Base-by-base conservation (phyloP, 2,888 invertebrate genomes). In the Drosophila seclusa region DNA sequence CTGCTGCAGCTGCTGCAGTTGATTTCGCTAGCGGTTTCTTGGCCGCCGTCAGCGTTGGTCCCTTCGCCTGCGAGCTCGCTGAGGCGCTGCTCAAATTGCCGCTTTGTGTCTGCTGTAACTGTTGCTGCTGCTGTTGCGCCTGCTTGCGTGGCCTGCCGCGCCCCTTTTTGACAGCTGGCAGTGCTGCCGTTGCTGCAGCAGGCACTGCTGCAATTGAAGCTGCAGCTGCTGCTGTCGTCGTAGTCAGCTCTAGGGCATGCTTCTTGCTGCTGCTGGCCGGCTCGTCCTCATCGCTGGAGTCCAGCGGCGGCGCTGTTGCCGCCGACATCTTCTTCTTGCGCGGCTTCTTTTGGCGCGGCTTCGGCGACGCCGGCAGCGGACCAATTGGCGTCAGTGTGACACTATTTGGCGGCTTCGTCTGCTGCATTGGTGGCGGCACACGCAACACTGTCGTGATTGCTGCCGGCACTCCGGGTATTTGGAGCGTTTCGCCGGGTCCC, bases 131-230 rank as follows among this genome's bases (percentile, higher is more conserved):
- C 45, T 66, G 69, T 4, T 86, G 81, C 10, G 83, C 76, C 21
- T 87, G 90, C 77, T 94, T 94, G n/a, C 94, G 91, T 24, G 94
- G 94, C 60, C 93, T 91, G 36, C 94, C 94, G 31, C 93, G 93
- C 31, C 93, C 92, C 79, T 94, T 92, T 63, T 93, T 93, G 5
- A 80, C 62, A 4, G 79, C 60, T 3, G 69, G 81, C 49, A 83
- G 77, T 21, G 82, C 75, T 7, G 80, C 76, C 18, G 82, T 73
- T 0, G 86, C 53, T 2, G 74, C 45, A 0, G 68, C 36, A 7
- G 80, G 77, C 3, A 77, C 53, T 13, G 80, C 71, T 2, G 42
- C 31, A 10, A 31, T 16, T 21, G 38, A n/a, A 11, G 81, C 62
- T 0, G 55, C 52, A 11, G 49, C 50, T 29, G 73, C 58, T 0